Evolutionary conservation across 2,888 invertebrate species (phyloP), one percentile per base, ranked within the genome.

Genomic region (Elmis aenea): DNA sequence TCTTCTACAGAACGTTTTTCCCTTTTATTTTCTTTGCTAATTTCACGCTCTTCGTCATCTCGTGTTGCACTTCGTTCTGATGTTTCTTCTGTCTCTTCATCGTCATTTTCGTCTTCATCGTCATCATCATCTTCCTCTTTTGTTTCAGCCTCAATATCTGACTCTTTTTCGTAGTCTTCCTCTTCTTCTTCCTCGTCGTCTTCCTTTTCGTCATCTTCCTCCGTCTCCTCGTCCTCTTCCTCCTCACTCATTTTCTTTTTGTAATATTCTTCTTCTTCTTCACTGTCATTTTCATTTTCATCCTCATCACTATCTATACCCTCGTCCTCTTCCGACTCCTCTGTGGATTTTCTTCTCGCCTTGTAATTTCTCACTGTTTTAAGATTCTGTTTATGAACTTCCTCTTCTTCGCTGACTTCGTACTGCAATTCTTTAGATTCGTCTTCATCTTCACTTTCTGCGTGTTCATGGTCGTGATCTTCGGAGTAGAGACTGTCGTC

Each of bases 111-210:
- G 23, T 62, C 60, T 15, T 46, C 50, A 26, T 49, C 55, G 15
- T 58, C 54, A 1, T 62, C 64, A 25, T 64, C 65, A 6, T 66
- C 64, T 30, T 71, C 69, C 9, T 52, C 48, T 5, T 57, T 52
- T 14, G 65, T 60, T 21, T 67, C 71, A 46, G 75, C 76, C 33
- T 73, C 64, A 55, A 69, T 69, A 23, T 12, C 8, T 24, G 37
- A 33, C 5, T 16, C 37, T 12, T 66, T 63, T 22, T 61, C 66
- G 8, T 57, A 50, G 24, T 68, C 60, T 29, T 61, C 57, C 8
- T 18, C 14, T 11, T 14, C 28, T 13, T 26, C 21, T 14, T 32
- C 33, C 25, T 38, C 31, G 10, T 21, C 18, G 31, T 67, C 66
- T 8, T 66, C 58, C 12, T 65, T 48, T 35, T 54, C 48, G 8